phyloP scores from a whole-genome alignment of 2,797 vertebrate genomes.

The Vireo griseus region DNA sequence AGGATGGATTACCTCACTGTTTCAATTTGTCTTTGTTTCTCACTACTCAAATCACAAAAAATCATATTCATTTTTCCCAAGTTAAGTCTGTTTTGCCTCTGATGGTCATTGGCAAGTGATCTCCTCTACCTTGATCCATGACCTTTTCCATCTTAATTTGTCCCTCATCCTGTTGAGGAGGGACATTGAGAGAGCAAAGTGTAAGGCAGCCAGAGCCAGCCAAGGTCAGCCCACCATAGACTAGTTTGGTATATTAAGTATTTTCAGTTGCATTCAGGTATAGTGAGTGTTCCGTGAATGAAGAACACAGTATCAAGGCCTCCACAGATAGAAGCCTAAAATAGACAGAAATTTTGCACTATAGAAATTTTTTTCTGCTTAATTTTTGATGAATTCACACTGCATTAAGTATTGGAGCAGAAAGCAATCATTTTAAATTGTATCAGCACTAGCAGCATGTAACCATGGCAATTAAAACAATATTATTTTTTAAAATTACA shows the following conservation, averaged over 20 bases:
- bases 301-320: not conserved
- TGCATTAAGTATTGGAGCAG: not conserved
- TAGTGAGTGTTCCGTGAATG: not conserved
- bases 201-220: not conserved
- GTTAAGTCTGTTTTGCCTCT: not conserved
- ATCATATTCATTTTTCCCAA: not conserved
- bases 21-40: not conserved
- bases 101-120: not conserved
- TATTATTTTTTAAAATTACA: conserved; percentile 26
- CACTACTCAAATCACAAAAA: not conserved
- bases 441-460: conserved; percentile 14
- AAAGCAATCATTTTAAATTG: not conserved
- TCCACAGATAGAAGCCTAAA: not conserved
- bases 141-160: not conserved
- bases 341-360: not conserved
- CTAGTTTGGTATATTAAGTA: not conserved
- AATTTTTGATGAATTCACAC: conserved; percentile 7
- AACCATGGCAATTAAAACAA: conserved; percentile 55
- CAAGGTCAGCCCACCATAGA: not conserved
- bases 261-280: not conserved
- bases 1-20: not conserved
- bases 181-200: accelerated
- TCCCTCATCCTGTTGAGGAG: not conserved
- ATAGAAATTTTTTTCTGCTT: not conserved
- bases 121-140: not conserved